Evolutionary conservation across 2,797 vertebrate genomes (phyloP).

Genomic region (Clamator glandarius): DNA sequence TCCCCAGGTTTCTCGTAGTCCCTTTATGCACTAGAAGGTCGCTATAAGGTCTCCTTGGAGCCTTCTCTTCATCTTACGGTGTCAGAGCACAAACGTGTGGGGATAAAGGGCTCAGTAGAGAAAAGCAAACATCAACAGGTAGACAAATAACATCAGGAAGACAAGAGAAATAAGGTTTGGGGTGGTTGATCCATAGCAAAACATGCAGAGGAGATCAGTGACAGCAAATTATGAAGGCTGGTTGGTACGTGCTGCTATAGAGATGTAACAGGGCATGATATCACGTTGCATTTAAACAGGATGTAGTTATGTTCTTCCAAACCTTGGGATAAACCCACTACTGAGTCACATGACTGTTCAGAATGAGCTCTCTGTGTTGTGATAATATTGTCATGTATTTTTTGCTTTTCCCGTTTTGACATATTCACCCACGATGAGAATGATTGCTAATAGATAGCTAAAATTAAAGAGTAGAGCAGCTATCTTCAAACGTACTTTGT

Average conservation of each 20-base stretch:
- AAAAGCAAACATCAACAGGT: background rate
- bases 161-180: background rate
- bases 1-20: too few relatives aligned
- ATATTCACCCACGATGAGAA: background rate
- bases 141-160: background rate
- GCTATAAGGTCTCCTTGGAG: too few relatives aligned
- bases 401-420: background rate
- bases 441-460: background rate
- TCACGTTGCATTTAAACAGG: background rate
- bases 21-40: too few relatives aligned
- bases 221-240: background rate
- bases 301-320: background rate
- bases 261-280: background rate
- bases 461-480: background rate
- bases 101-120: background rate
- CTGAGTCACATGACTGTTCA: background rate
- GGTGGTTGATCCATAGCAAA: background rate
- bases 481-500: background rate
- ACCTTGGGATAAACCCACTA: background rate
- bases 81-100: background rate
- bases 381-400: background rate
- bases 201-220: background rate
- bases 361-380: background rate
- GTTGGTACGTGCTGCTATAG: rapidly evolving
- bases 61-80: background rate